Percentiles rank a stretch among this genome's conserved stretches.
Conservation (phyloP, 2,888 invertebrate genomes). For the Neoaliturus tenellus region DNA sequence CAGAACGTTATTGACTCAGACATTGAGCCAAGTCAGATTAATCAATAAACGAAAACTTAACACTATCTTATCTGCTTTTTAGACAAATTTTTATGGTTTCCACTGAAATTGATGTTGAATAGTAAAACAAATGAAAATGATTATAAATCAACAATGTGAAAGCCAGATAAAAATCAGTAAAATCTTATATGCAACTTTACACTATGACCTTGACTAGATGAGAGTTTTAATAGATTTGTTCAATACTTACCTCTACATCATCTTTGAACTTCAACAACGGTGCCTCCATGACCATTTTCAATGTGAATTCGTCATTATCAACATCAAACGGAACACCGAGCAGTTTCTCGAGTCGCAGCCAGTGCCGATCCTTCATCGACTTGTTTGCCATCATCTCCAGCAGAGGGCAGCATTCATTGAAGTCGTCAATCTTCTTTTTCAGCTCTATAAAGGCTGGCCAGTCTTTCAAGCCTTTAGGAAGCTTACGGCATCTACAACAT, state of each 20-base stretch:
- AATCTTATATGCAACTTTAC: no score
- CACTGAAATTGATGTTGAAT: no score
- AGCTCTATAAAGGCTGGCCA: slow-evolving; percentile 93
- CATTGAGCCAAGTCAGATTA: no score
- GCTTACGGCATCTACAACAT: slow-evolving; percentile 81
- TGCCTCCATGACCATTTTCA: slow-evolving; percentile 90
- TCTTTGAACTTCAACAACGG: slow-evolving; percentile 88
- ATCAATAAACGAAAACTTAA: no score
- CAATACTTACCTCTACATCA: slow-evolving; percentile 83
- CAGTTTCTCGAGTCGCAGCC: slow-evolving; percentile 78
- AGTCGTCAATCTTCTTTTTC: slow-evolving; percentile 93
- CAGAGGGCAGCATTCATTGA: slow-evolving; percentile 91
- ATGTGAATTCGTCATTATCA: slow-evolving; percentile 86
- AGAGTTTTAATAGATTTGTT: not conserved
- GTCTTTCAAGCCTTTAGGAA: slow-evolving; percentile 90
- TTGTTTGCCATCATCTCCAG: slow-evolving; percentile 93
- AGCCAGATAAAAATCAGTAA: no score
- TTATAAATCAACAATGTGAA: no score
- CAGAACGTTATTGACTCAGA: no score
- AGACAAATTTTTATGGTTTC: no score
- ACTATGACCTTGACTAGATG: no score
- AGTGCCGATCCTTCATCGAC: slow-evolving; percentile 89
- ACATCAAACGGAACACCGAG: slow-evolving; percentile 84
- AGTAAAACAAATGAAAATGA: no score
- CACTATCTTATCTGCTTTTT: no score